These are phyloP conservation scores for Drosophila eugracilis DNA, from an alignment of 1,140 invertebrate genomes.

Conservation along the genomic window DNA sequence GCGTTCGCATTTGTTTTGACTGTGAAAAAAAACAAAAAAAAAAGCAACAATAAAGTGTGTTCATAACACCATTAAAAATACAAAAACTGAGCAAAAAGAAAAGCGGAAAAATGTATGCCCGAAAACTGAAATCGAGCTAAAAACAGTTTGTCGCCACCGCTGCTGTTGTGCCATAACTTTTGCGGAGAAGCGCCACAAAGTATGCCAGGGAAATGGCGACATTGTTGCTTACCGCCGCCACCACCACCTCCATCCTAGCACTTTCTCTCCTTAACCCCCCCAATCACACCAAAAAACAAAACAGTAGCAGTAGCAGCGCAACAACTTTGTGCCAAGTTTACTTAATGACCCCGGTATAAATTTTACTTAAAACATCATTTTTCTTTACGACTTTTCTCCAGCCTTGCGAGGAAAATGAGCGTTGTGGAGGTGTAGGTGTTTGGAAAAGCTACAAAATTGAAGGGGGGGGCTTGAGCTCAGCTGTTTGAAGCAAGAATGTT, in stretches of 20 bases:
- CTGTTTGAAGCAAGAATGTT: conserved; percentile 31
- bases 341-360: conserved; percentile 82
- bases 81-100: conserved; percentile 11
- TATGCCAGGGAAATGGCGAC: conserved; percentile 77
- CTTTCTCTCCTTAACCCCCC: not conserved
- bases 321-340: conserved; percentile 83
- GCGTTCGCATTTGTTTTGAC: conserved; percentile 16
- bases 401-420: conserved; percentile 10
- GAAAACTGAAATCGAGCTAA: conserved; percentile 42
- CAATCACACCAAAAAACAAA: not conserved
- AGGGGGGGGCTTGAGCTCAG: no score
- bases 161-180: conserved; percentile 58
- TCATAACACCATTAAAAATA: conserved; percentile 48
- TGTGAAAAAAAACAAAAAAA: not conserved
- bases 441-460: not conserved
- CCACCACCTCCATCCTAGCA: not conserved
- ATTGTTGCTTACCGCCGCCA: conserved; percentile 60
- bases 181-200: conserved; percentile 68
- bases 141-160: conserved; percentile 42
- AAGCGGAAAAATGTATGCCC: conserved; percentile 26
- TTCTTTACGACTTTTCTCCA: conserved; percentile 75
- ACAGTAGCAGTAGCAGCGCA: conserved; percentile 57
- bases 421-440: conserved; percentile 17
- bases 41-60: conserved; percentile 25
- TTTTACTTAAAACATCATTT: conserved; percentile 83